phyloP scores from a whole-genome alignment of 2,797 vertebrate genomes.

The Oryzias sinensis region DNA sequence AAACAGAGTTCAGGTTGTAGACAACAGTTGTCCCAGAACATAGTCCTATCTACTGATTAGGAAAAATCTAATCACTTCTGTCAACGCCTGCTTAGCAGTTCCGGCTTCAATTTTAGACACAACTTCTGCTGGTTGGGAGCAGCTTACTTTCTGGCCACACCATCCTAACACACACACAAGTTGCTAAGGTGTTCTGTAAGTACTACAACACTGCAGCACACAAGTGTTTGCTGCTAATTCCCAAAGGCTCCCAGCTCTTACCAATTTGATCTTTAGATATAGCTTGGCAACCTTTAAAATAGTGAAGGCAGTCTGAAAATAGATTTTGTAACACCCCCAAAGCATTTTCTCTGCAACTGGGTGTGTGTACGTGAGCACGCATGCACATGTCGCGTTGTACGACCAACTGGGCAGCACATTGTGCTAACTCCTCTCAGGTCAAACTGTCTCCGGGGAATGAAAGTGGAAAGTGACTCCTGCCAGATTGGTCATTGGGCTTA shows the following conservation, averaged over 20 bases:
- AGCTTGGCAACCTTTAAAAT: no score
- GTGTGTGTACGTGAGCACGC: conserved; percentile 1
- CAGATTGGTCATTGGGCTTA: conserved; percentile 60
- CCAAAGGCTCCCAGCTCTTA: no score
- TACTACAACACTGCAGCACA: no score
- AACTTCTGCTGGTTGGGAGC: not conserved
- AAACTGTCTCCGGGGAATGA: conserved; percentile 60
- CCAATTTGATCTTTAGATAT: no score
- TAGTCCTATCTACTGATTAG: conserved; percentile 3
- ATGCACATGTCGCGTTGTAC: conserved; percentile 30
- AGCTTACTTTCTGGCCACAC: not conserved
- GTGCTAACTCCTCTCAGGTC: conserved; percentile 66
- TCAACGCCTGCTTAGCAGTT: conserved; percentile 5
- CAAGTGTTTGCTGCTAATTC: no score
- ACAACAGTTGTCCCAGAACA: not conserved
- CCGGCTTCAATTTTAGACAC: not conserved
- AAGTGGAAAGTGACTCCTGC: conserved; percentile 72
- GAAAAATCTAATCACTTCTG: conserved; percentile 7
- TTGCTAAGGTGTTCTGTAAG: no score
- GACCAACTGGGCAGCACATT: conserved; percentile 57
- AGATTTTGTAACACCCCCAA: no score
- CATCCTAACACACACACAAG: not conserved
- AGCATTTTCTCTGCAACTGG: conserved; percentile 3
- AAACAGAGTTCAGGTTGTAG: conserved; percentile 6
- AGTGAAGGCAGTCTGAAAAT: no score